These are phyloP conservation scores for Apotomis betuletana DNA, from an alignment of 2,888 invertebrate genomes.

Conservation along the genomic window DNA sequence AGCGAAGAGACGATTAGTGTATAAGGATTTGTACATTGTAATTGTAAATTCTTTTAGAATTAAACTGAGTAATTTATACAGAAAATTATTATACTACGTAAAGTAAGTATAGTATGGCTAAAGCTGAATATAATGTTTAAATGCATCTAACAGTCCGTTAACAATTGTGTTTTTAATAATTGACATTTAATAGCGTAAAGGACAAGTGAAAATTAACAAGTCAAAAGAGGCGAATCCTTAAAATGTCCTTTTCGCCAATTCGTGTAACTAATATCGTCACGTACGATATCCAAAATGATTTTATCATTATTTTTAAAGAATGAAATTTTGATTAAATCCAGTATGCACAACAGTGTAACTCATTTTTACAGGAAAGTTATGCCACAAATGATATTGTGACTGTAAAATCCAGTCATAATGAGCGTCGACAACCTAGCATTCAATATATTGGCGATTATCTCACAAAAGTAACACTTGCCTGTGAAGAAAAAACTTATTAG, in stretches of 20 bases:
- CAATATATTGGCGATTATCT: constrained; percentile 5
- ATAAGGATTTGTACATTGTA: constrained; percentile 75
- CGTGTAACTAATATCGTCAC: background rate
- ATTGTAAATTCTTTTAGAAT: constrained; percentile 74
- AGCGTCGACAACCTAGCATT: constrained; percentile 3
- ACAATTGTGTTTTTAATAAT: constrained; percentile 15
- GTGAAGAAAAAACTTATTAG: background rate
- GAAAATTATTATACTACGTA: constrained; percentile 34
- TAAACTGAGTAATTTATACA: constrained; percentile 57
- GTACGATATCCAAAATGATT: constrained; percentile 4
- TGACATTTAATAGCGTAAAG: background rate
- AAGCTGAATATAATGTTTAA: constrained; percentile 23
- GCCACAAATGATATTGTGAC: constrained; percentile 14
- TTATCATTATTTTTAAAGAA: constrained; percentile 21
- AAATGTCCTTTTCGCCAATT: constrained; percentile 8
- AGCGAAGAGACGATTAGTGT: constrained; percentile 42
- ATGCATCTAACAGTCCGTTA: constrained; percentile 23
- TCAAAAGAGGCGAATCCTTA: background rate
- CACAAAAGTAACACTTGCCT: constrained; percentile 3
- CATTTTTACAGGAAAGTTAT: constrained; percentile 29
- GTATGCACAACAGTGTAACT: background rate
- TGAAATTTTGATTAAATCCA: constrained; percentile 25
- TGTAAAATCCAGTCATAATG: constrained; percentile 5
- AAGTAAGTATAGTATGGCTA: constrained; percentile 28
- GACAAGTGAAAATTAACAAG: background rate